A percentile compares a stretch with the other conserved stretches of the same genome.
Conservation (phyloP, 2,113 vertebrate genomes). For the Nothoprocta pentlandii region DNA sequence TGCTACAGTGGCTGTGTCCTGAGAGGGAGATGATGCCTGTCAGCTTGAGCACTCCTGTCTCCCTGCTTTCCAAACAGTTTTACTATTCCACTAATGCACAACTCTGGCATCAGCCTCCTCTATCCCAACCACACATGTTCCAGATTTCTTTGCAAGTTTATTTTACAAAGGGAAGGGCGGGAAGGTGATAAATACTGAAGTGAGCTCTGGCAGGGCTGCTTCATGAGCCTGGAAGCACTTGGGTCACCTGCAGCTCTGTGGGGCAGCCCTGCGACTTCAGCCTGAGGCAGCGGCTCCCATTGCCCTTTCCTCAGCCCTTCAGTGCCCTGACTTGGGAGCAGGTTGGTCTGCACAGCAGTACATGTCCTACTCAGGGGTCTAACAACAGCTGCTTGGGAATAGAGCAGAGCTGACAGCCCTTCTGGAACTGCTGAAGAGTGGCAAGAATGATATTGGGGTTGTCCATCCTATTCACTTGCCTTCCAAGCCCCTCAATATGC, state of each 20-base stretch:
- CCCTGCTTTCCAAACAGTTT: fast-evolving
- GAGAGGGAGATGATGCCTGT: background rate
- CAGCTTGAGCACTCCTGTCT: background rate
- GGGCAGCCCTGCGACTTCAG: fast-evolving
- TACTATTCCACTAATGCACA: background rate
- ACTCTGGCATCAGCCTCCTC: background rate
- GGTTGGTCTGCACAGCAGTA: background rate
- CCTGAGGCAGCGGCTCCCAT: background rate
- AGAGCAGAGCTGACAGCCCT: background rate
- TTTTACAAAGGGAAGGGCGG: background rate
- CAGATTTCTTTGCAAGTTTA: background rate
- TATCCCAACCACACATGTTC: background rate
- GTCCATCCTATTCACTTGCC: background rate
- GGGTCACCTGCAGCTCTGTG: background rate
- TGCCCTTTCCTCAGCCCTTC: background rate
- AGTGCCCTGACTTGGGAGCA: background rate
- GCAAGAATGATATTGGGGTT: background rate
- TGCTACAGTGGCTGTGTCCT: fast-evolving
- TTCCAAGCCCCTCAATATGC: background rate
- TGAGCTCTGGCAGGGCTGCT: background rate
- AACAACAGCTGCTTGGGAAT: background rate
- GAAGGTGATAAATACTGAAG: background rate
- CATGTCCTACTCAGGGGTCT: background rate
- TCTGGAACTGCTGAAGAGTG: background rate
- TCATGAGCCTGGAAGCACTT: background rate